A percentile compares a stretch with the other conserved stretches of the same genome.
These are phyloP conservation scores for Oikopleura vanhoeffeni DNA, from an alignment of 23 tunicate species.

Conservation along the genomic window DNA sequence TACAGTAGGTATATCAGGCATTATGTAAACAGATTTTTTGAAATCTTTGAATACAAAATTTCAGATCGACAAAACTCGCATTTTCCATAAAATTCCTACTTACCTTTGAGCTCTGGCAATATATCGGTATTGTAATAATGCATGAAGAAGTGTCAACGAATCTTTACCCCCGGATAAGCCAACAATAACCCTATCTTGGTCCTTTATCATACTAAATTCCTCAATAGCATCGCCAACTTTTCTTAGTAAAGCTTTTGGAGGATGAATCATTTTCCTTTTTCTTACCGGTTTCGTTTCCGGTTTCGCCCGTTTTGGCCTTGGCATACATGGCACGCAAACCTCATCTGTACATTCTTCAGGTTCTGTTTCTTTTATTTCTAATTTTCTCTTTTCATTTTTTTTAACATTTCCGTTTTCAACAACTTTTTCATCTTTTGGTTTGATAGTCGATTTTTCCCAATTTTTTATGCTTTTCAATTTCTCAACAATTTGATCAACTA, in stretches of 20 bases:
- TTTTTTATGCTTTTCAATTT: neutral
- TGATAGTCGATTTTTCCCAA: neutral
- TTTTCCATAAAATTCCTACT: too few relatives aligned
- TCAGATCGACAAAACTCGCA: too few relatives aligned
- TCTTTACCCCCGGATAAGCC: constrained; percentile 96
- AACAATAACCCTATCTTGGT: constrained; percentile 64
- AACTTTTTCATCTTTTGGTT: neutral
- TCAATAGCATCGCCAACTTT: constrained; percentile 44
- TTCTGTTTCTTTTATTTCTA: neutral
- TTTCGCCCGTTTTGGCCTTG: neutral
- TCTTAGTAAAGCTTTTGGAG: neutral
- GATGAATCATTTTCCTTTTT: constrained; percentile 5
- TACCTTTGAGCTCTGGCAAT: neutral
- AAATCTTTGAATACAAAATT: too few relatives aligned
- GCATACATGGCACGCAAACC: constrained; percentile 6
- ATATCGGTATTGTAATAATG: constrained; percentile 5
- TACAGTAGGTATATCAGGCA: too few relatives aligned
- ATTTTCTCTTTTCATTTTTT: neutral
- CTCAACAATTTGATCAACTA: neutral
- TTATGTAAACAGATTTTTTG: too few relatives aligned
- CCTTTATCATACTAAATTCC: constrained; percentile 55
- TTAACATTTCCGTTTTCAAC: neutral
- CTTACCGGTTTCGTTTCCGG: neutral
- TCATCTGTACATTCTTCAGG: constrained; percentile 8
- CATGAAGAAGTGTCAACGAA: neutral